Base-by-base conservation (phyloP, 1,140 invertebrate species). In the Goniozus legneri region DNA sequence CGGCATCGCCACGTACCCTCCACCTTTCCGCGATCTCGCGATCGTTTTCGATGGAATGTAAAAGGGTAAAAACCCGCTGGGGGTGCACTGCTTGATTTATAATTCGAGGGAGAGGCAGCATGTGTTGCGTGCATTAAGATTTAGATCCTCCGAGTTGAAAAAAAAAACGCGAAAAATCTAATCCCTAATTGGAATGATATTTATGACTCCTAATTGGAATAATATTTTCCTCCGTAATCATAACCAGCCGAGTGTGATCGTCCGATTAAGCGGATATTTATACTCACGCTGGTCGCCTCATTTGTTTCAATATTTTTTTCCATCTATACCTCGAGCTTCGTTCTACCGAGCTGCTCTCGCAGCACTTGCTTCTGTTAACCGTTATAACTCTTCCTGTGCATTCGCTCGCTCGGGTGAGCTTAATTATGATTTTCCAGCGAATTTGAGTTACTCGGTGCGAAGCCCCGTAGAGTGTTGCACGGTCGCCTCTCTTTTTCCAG, bases 31-130 rank as follows among this genome's bases (percentile, higher is more conserved):
- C 8, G 14, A 31, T 32, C 35, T 38, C 3, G 8, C 36, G 15
- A 21, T 37, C 21, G 40, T 24, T 32, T 39, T 20, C 24, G 21
- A 30, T 47, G 36, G 39, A 56, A 54, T 46, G 40, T 39, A 30
- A 62, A 49, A 64, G 54, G 49, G 55, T 57, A 59, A 52, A 66
- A 61, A 64, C 51, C 37, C 31, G n/a, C 34, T 33, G 37, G 50
- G 50, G 43, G 44, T 50, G 22, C 30, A 13, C 15, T n/a, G 33
- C 37, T 47, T 62, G 61, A 65, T 62, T 64, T 65, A 65, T 62
- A 55, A 36, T 19, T 14, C n/a, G 14, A 31, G 37, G 37, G 38
- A 43, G 43, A 50, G 49, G 36, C 13, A 30, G n/a, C n/a, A 47
- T 47, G 46, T 16, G 38, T 49, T 62, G 52, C 58, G 58, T 62